These are phyloP conservation scores for Carassius carassius DNA, from an alignment of 2,113 vertebrate species.

Conservation along the genomic window DNA sequence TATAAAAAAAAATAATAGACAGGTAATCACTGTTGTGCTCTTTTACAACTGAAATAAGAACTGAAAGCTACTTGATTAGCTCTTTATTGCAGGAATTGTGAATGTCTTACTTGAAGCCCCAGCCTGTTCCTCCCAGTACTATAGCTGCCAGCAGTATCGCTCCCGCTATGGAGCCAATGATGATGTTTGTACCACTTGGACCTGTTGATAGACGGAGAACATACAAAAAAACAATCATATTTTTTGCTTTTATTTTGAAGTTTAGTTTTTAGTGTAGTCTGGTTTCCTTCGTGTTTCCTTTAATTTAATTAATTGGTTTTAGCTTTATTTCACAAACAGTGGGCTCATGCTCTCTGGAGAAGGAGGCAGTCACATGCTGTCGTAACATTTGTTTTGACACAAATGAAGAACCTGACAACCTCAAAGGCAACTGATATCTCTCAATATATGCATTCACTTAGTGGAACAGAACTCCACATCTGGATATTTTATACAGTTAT, in stretches of 20 bases:
- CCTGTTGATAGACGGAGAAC: constrained; percentile 72
- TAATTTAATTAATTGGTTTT: background rate
- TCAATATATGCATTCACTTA: no score
- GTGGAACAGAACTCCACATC: no score
- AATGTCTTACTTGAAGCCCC: constrained; percentile 98
- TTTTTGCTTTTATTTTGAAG: background rate
- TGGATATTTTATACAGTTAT: no score
- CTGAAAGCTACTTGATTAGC: background rate
- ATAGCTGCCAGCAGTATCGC: constrained; percentile 95
- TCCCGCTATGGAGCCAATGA: constrained; percentile 96
- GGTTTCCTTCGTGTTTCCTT: background rate
- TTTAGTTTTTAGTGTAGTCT: background rate
- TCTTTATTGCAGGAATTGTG: constrained; percentile 50
- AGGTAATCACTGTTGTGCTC: no score
- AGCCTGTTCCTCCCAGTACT: constrained; percentile 96
- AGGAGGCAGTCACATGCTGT: background rate
- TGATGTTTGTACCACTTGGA: constrained; percentile 98
- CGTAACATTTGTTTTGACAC: background rate
- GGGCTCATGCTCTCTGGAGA: background rate
- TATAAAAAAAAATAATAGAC: no score
- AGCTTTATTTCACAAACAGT: background rate
- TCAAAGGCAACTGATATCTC: no score
- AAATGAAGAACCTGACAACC: no score
- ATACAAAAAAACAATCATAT: background rate
- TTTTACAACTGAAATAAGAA: no score